A percentile compares a stretch with the other conserved stretches of the same genome.
These are phyloP conservation scores for Andrena marginata DNA, from an alignment of 2,888 invertebrate species.

Conservation along the genomic window DNA sequence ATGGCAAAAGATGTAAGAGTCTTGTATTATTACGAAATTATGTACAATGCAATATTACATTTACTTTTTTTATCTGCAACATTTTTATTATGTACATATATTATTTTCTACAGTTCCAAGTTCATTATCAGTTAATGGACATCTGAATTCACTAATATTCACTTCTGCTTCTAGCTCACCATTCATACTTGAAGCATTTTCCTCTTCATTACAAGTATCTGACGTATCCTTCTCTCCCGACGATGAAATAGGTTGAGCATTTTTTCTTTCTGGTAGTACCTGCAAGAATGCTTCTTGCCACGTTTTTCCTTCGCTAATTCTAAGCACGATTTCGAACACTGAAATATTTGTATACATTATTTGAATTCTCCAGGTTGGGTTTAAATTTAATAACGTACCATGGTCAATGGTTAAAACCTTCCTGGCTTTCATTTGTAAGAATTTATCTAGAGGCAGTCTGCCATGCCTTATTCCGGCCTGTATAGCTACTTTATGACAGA, in stretches of 20 bases:
- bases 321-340: constrained; percentile 94
- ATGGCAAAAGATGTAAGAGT: constrained; percentile 29
- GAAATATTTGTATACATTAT: constrained; percentile 74
- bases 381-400: constrained; percentile 86
- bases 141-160: background rate
- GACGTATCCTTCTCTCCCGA: constrained; percentile 16
- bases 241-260: constrained; percentile 86
- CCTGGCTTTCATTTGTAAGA: constrained; percentile 95
- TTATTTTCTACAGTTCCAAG: constrained; percentile 7
- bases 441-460: constrained; percentile 95
- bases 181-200: background rate
- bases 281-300: constrained; percentile 93
- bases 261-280: constrained; percentile 92
- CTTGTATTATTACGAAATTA: constrained; percentile 29
- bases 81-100: constrained; percentile 42
- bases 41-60: constrained; percentile 40
- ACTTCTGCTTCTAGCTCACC: constrained; percentile 10
- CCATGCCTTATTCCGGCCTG: constrained; percentile 93
- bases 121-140: constrained; percentile 4
- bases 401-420: constrained; percentile 98
- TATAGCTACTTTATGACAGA: constrained; percentile 93
- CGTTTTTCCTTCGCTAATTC: constrained; percentile 90
- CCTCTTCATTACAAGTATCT: constrained; percentile 9
- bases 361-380: no score
- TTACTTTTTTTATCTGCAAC: constrained; percentile 22